Conservation (phyloP, 2,113 vertebrate species). For the Protomyctophum bolini region DNA sequence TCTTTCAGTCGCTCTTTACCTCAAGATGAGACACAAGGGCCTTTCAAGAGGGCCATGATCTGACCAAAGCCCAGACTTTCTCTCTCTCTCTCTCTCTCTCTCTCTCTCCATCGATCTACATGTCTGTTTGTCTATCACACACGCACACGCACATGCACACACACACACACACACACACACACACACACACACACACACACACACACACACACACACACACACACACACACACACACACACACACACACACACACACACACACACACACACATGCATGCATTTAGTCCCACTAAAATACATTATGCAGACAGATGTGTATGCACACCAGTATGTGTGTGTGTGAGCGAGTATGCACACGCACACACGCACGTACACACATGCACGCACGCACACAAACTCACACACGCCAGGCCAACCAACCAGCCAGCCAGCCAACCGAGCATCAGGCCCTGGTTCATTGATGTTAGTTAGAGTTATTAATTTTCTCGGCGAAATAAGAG, state of each 20-base stretch:
- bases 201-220: conserved; percentile 36
- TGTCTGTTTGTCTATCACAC: not conserved
- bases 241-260: not conserved
- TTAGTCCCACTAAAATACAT: too few species aligned
- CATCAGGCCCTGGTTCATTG: conserved; percentile 73
- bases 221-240: conserved; percentile 17
- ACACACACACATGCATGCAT: not conserved
- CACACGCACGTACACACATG: conserved; percentile 20
- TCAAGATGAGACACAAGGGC: conserved; percentile 45
- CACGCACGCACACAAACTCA: conserved; percentile 41
- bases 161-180: not conserved
- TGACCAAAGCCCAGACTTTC: conserved; percentile 46
- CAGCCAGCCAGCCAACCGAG: conserved; percentile 63
- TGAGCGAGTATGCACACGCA: not conserved
- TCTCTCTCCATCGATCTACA: not conserved
- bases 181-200: conserved; percentile 16
- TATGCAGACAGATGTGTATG: too few species aligned
- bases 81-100: not conserved
- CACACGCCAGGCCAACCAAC: conserved; percentile 49
- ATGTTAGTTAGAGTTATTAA: conserved; percentile 84
- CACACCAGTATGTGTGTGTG: too few species aligned
- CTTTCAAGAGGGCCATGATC: conserved; percentile 51
- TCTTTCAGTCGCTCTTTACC: conserved; percentile 50
- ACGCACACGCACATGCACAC: conserved; percentile 8
- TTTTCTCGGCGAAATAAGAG: conserved; percentile 84